Base-by-base conservation (phyloP, 53 echinoderm and acorn worm species). In the Luidia sarsii region DNA sequence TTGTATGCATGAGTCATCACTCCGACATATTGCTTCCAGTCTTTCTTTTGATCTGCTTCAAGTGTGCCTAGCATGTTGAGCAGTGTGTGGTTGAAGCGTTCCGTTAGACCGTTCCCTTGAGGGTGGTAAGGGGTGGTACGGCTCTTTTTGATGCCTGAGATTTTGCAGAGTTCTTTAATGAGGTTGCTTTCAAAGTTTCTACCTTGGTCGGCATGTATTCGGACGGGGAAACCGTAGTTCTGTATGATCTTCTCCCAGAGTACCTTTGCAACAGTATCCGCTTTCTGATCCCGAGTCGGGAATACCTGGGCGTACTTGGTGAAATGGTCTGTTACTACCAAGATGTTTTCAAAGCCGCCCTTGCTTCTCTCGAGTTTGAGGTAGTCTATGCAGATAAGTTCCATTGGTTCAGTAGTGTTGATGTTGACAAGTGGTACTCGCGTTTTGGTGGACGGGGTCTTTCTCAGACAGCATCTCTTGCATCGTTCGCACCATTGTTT, bases 161-260 rank as follows among this genome's bases (percentile, higher is more conserved):
- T 1, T 28, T 62, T 29, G 33, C 63, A 70, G 2, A 70, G 49
- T 9, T 70, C 70, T 19, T 22, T 29, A 4, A 82, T 90, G 5
- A 86, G 50, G 10, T 60, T 51, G 2, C 82, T 64, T 31, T 86
- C 77, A 27, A 90, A 82, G 37, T 86, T 86, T 2, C 79, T 33
- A 13, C 90, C 86, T 43, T 90, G 90, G 62, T 90, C 86, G 2
- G 86, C 82, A 21, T 90, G 86, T 8, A 90, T 34, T 11, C 82
- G 23, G 13, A 68, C 90, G 3, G 86, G 90, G 56, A 90, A 86
- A 7, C 51, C 51, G 16, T 51, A 51, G 51, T 7, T 16, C 20
- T 9, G 8, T 3, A 55, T 55, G 2, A 55, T 14, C 25, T 23
- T 23, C 11, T 55, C 55, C 55, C 55, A 55, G 2, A 55, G 3